Evolutionary conservation across 2,797 vertebrate species (phyloP).

Genomic region (Mormyrus proboscirostris): DNA sequence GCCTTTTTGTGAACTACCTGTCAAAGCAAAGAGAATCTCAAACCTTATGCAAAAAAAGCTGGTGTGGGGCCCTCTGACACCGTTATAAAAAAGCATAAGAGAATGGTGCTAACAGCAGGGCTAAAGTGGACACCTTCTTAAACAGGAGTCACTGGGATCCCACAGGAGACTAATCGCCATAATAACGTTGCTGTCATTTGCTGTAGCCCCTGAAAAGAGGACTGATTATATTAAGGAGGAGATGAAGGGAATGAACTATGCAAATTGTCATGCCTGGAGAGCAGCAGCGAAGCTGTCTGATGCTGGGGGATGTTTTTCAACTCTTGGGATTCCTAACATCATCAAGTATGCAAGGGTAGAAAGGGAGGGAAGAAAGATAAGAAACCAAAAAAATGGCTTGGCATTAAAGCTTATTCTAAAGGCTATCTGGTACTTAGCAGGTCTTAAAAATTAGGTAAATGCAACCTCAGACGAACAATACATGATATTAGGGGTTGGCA

Average conservation of each 20-base stretch:
- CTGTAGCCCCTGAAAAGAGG: conserved; percentile 54
- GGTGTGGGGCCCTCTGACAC: neutral
- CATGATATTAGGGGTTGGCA: neutral
- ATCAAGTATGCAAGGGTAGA: neutral
- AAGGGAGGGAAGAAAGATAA: neutral
- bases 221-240: conserved; percentile 56
- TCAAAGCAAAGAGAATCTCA: neutral
- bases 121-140: neutral
- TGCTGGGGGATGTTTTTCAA: neutral
- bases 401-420: neutral
- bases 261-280: conserved; percentile 34
- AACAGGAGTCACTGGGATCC: neutral
- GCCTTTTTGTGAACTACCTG: neutral
- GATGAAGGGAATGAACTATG: conserved; percentile 54
- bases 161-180: conserved; percentile 55
- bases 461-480: neutral
- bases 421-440: neutral
- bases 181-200: conserved; percentile 63
- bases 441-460: neutral
- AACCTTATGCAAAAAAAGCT: neutral
- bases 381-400: neutral
- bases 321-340: neutral
- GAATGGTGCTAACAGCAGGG: neutral
- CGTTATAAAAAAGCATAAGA: neutral
- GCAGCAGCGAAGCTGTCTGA: neutral